phyloP scores from a whole-genome alignment of 2,113 vertebrate genomes.

The Sceloporus undulatus region DNA sequence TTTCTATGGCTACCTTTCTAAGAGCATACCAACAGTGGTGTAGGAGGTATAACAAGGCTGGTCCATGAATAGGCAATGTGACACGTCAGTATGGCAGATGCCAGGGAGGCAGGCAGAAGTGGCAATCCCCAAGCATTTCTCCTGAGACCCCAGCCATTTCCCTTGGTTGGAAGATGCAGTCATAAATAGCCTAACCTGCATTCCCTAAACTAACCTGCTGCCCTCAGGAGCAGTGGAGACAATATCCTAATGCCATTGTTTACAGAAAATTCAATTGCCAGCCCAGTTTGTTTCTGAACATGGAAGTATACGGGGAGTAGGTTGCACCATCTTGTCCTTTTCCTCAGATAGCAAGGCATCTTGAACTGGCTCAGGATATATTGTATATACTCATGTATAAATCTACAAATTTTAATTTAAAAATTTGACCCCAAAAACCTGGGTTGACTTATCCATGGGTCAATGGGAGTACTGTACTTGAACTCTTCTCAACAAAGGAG shows the following conservation, averaged over 20 bases:
- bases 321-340: not conserved
- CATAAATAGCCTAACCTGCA: too few relatives aligned
- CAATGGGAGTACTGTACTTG: too few relatives aligned
- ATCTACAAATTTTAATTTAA: too few relatives aligned
- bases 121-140: not conserved
- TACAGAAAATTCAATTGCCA: not conserved
- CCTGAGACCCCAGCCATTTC: too few relatives aligned
- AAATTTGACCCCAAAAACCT: too few relatives aligned
- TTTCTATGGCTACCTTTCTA: not conserved
- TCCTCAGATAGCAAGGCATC: not conserved
- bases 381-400: too few relatives aligned
- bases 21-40: not conserved
- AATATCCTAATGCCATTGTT: not conserved
- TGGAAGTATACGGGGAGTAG: not conserved
- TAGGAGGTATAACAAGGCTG: not conserved
- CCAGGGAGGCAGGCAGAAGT: not conserved
- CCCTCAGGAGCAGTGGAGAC: too few relatives aligned
- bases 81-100: not conserved
- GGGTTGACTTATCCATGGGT: too few relatives aligned
- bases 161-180: not conserved
- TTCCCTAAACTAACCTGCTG: too few relatives aligned
- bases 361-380: not conserved
- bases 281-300: not conserved
- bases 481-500: too few relatives aligned
- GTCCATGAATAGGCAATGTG: not conserved